Evolutionary conservation across 2,888 invertebrate genomes (phyloP).

Genomic region (Cosmia trapezina): DNA sequence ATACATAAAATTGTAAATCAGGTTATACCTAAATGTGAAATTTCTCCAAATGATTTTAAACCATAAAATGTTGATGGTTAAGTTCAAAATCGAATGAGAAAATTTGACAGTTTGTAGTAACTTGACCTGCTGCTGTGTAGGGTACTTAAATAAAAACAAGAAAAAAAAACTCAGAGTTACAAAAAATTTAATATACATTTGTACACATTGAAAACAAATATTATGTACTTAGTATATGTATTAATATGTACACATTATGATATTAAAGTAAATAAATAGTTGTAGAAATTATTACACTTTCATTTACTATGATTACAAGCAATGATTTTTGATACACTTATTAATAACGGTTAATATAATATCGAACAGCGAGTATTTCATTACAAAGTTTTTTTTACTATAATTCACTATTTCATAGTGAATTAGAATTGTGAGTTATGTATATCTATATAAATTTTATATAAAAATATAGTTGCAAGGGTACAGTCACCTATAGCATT

Average conservation of each 20-base stretch:
- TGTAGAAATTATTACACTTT: constrained; percentile 81
- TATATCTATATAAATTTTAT: constrained; percentile 41
- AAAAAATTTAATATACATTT: constrained; percentile 87
- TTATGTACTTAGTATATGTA: constrained; percentile 83
- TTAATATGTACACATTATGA: constrained; percentile 85
- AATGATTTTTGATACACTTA: constrained; percentile 59
- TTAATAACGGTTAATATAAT: constrained; percentile 66
- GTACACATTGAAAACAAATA: constrained; percentile 85
- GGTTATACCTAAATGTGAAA: too few relatives aligned
- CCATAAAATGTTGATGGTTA: too few relatives aligned
- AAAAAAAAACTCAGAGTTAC: constrained; percentile 65
- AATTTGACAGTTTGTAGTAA: too few relatives aligned
- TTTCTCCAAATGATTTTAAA: too few relatives aligned
- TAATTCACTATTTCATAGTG: constrained; percentile 78
- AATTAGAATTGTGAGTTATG: constrained; percentile 61
- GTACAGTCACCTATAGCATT: too few relatives aligned
- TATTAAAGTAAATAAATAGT: constrained; percentile 86
- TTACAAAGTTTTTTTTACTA: constrained; percentile 62
- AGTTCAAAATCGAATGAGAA: too few relatives aligned
- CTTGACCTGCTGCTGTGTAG: too few relatives aligned
- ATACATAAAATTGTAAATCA: background rate
- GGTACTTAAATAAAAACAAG: constrained; percentile 58
- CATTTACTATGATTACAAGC: constrained; percentile 68
- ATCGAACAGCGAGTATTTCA: constrained; percentile 78
- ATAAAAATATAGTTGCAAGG: constrained; percentile 28